These are phyloP conservation scores for Euura saliciscinereae DNA, from an alignment of 1,140 invertebrate species.

Conservation along the genomic window DNA sequence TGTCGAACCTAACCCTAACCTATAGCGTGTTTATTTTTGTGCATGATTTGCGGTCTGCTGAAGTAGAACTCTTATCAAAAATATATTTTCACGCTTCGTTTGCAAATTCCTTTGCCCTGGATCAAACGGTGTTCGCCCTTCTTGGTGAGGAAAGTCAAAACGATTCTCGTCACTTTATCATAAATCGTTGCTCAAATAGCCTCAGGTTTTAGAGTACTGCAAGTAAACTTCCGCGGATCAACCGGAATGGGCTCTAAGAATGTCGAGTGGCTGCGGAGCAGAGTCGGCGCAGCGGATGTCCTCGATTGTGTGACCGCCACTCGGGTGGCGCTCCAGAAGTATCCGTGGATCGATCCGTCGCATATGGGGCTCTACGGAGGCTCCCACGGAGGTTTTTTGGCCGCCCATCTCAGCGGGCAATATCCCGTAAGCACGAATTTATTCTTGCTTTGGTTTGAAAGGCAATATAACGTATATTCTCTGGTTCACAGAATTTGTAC, in stretches of 20 bases:
- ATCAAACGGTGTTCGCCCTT: conserved; percentile 63
- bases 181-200: conserved; percentile 17
- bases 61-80: too few relatives aligned
- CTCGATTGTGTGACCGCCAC: conserved; percentile 76
- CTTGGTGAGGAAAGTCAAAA: conserved; percentile 56
- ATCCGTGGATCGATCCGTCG: conserved; percentile 62
- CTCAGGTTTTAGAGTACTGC: conserved; percentile 74
- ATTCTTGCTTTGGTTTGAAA: too few relatives aligned
- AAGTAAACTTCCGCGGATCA: conserved; percentile 90
- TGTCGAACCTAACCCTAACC: too few relatives aligned
- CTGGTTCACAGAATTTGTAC: conserved; percentile 63
- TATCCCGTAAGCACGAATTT: conserved; percentile 68
- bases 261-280: conserved; percentile 75
- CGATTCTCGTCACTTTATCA: conserved; percentile 13
- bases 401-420: conserved; percentile 82
- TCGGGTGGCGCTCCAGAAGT: conserved; percentile 60
- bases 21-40: too few relatives aligned
- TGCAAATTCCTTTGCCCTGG: conserved; percentile 65
- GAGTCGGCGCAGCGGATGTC: conserved; percentile 81
- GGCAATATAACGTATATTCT: background rate
- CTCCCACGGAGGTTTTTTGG: conserved; percentile 91
- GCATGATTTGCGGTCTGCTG: too few relatives aligned
- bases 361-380: conserved; percentile 74
- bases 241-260: conserved; percentile 78
- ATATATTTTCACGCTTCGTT: conserved; percentile 62